phyloP scores from a whole-genome alignment of 2,888 invertebrate genomes.

The Ochropleura plecta region DNA sequence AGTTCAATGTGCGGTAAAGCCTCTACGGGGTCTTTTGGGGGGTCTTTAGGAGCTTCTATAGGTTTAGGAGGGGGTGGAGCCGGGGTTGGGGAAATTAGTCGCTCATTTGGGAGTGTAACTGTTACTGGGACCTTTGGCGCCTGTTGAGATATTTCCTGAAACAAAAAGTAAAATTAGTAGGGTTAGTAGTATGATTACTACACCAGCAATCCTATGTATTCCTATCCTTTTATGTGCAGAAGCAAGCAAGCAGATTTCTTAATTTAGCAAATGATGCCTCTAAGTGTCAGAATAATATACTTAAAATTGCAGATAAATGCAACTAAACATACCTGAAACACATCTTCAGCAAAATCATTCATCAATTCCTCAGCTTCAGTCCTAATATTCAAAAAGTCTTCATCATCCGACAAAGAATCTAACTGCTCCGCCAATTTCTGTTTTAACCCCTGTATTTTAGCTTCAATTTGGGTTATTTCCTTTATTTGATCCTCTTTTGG shows the following conservation, averaged over 20 bases:
- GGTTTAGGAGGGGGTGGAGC: constrained; percentile 49
- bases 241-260: neutral
- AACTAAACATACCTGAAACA: constrained; percentile 79
- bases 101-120: constrained; percentile 74
- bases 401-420: constrained; percentile 91
- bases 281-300: neutral
- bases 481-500: constrained; percentile 80
- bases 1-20: constrained; percentile 86
- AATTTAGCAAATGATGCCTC: neutral
- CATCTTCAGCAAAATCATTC: constrained; percentile 89
- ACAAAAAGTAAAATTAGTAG: constrained; percentile 4
- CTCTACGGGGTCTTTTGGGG: constrained; percentile 74
- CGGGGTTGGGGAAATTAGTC: constrained; percentile 67
- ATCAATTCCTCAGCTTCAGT: constrained; percentile 91
- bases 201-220: neutral
- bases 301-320: constrained; percentile 2
- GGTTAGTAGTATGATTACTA: neutral
- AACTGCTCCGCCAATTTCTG: constrained; percentile 86
- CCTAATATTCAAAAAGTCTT: constrained; percentile 92
- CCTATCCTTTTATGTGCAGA: neutral
- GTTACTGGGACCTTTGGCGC: constrained; percentile 67
- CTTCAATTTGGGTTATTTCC: constrained; percentile 90
- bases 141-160: constrained; percentile 83
- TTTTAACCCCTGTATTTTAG: constrained; percentile 90
- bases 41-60: constrained; percentile 58